Evolutionary conservation across 2,888 invertebrate species (phyloP), one percentile per base, ranked within the genome.

Genomic region (Scrobipalpa costella): DNA sequence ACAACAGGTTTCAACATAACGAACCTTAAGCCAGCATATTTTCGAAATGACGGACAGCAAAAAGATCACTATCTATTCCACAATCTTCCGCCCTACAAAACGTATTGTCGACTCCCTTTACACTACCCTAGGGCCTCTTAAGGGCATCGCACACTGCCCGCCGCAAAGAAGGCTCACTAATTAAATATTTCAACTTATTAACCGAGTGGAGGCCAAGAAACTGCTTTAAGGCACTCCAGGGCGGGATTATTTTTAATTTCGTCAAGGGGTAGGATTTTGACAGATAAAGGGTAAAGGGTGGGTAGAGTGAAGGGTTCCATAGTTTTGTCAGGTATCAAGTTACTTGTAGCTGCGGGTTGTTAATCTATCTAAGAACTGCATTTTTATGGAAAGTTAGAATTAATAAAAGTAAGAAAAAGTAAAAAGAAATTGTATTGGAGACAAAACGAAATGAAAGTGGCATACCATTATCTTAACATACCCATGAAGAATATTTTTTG

Each of bases 111-210:
- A 27, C 55, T 64, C 63, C 66, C 55, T 62, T 68, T 47, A 67
- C 63, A 33, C 33, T 13, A 55, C 55, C 34, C 55, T 9, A 55
- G 55, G 33, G 55, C 15, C 33, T 55, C 1, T 55, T 13, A 33
- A 55, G n/a, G n/a, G 33, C 57, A 34, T 34, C 7, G 15, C 44
- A 59, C 44, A 59, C 59, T 27, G 59, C 44, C 19, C 40, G 27
- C 59, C 59, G n/a, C 59, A 59, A 59, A 17, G 44, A 60, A 44
- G 47, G n/a, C 21, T 33, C 74, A 76, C 82, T 89, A 90, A 90
- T 90, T 90, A 90, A 89, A 89, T 90, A 88, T 90, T 88, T 90
- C 84, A 86, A 80, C 88, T 89, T 88, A 90, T 90, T 90, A 90
- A 90, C 87, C 86, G 77, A 83, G 81, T 79, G 83, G 84, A 85